A percentile compares a stretch with the other conserved stretches of the same genome.
Evolutionary conservation across 2,888 invertebrate genomes (phyloP).

Genomic region (Stenotaenia linearis): DNA sequence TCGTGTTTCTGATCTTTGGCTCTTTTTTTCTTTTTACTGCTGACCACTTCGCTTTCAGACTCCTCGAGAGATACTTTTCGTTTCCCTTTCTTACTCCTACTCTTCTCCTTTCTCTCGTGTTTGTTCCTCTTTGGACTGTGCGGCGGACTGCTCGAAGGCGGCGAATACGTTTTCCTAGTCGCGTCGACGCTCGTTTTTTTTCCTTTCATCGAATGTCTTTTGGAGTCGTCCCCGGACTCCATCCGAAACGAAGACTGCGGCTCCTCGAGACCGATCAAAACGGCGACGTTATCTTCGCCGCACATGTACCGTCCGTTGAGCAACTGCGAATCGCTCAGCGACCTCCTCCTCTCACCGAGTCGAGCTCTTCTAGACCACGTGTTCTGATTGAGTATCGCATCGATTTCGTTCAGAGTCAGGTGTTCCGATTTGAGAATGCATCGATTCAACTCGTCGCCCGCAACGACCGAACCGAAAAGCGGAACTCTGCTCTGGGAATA

Average conservation of each 20-base stretch:
- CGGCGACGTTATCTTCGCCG: neutral
- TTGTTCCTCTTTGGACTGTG: neutral
- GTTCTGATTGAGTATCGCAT: neutral
- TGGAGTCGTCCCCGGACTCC: neutral
- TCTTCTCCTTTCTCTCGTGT: neutral
- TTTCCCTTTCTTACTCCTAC: neutral
- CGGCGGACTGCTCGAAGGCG: neutral
- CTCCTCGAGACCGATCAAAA: neutral
- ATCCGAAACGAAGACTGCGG: neutral
- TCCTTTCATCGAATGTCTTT: neutral
- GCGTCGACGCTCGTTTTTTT: neutral
- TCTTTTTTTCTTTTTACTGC: too few relatives aligned
- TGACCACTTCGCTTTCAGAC: too few relatives aligned
- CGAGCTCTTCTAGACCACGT: neutral
- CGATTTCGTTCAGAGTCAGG: neutral
- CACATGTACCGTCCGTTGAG: neutral
- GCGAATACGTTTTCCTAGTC: too few relatives aligned
- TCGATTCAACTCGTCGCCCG: neutral
- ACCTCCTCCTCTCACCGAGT: neutral
- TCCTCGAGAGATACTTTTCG: too few relatives aligned
- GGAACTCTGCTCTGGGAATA: neutral
- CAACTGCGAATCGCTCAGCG: neutral
- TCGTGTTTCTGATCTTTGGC: too few relatives aligned
- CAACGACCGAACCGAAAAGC: neutral
- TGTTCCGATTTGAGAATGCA: too few relatives aligned